phyloP scores from a whole-genome alignment of 2,888 invertebrate genomes.

The Epistrophe eligans region DNA sequence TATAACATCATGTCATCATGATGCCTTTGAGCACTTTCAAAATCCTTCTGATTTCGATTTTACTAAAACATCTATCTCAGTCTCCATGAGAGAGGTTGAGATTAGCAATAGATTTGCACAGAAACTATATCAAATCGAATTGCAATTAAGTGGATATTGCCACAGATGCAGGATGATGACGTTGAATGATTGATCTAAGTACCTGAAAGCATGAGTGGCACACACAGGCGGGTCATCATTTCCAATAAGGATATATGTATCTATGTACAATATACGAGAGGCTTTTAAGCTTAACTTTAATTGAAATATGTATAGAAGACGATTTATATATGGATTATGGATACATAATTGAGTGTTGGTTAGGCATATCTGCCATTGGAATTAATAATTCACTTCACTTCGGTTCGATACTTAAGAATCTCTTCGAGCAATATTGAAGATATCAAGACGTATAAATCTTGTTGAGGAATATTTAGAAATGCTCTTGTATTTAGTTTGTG shows the following conservation, averaged over 20 bases:
- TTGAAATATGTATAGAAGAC: neutral
- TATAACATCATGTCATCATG: no score
- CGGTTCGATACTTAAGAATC: constrained; percentile 11
- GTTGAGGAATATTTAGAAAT: constrained; percentile 13
- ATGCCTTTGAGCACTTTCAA: neutral
- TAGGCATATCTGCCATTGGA: constrained; percentile 13
- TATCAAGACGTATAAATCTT: constrained; percentile 59
- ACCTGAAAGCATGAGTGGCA: constrained; percentile 9
- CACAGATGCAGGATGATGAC: constrained; percentile 61
- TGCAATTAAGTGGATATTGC: constrained; percentile 72
- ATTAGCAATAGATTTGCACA: constrained; percentile 66
- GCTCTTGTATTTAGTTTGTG: constrained; percentile 26
- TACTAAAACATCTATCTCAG: constrained; percentile 1
- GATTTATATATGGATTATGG: neutral
- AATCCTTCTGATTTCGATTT: constrained; percentile 6
- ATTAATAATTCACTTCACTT: constrained; percentile 45
- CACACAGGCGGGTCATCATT: constrained; percentile 27
- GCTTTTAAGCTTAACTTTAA: constrained; percentile 38
- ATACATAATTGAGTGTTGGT: constrained; percentile 14
- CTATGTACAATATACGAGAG: constrained; percentile 1
- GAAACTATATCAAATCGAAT: constrained; percentile 70
- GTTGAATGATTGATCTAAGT: constrained; percentile 65
- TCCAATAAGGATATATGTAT: neutral
- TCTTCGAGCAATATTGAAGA: constrained; percentile 22
- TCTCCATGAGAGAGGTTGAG: constrained; percentile 4